Conservation (phyloP, 2,113 vertebrate genomes). For the Apus apus region DNA sequence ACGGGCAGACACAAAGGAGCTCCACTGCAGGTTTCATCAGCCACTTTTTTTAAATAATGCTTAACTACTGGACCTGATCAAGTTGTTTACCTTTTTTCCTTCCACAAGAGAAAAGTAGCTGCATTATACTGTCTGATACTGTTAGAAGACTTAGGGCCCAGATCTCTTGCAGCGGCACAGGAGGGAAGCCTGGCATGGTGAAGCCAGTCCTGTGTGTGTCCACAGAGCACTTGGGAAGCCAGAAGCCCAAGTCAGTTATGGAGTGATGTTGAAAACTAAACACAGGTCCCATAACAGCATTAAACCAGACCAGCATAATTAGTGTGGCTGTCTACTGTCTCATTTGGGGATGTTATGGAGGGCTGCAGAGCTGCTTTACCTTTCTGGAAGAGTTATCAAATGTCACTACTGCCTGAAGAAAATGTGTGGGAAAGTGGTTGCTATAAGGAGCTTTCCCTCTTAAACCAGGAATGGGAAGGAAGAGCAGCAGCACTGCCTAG, state of each 20-base stretch:
- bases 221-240: not conserved
- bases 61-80: not conserved
- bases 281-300: not conserved
- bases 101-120: not conserved
- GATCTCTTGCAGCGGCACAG: accelerated
- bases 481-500: not conserved
- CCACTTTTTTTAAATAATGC: not conserved
- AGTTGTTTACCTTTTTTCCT: not conserved
- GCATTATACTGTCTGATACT: not conserved
- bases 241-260: not conserved
- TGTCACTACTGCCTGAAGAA: not conserved
- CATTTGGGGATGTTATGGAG: not conserved
- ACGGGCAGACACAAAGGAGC: not conserved
- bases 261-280: not conserved
- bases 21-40: not conserved
- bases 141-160: not conserved
- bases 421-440: not conserved
- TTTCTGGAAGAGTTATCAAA: not conserved
- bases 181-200: not conserved
- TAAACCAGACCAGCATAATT: not conserved
- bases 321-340: not conserved
- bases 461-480: not conserved
- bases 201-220: not conserved
- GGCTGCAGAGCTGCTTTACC: not conserved
- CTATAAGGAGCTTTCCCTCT: not conserved